Evolutionary conservation across 2,888 invertebrate species (phyloP).

Genomic region (Leistus spinibarbis): DNA sequence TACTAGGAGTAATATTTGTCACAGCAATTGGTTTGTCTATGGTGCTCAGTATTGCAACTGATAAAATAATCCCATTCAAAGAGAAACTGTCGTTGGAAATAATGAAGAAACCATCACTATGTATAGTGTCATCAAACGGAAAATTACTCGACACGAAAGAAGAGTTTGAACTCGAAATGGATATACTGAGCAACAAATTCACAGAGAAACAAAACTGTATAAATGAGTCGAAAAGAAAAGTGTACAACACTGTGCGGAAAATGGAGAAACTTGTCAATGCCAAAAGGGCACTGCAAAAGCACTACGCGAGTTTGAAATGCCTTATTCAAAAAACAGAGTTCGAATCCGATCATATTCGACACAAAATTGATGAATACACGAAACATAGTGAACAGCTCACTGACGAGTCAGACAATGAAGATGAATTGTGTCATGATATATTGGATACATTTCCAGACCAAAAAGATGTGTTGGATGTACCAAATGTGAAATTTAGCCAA

Average conservation of each 20-base stretch:
- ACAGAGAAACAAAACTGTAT: conserved; percentile 50
- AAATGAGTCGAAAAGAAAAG: conserved; percentile 47
- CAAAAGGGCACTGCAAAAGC: conserved; percentile 48
- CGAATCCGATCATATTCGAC: conserved; percentile 48
- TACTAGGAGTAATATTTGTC: conserved; percentile 46
- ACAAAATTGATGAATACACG: conserved; percentile 50
- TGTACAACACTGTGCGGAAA: conserved; percentile 47
- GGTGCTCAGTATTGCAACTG: conserved; percentile 48
- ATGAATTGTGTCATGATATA: conserved; percentile 23
- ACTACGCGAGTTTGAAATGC: conserved; percentile 48
- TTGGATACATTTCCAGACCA: conserved; percentile 9
- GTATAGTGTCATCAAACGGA: conserved; percentile 44
- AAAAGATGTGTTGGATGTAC: background rate
- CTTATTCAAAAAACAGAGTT: conserved; percentile 48
- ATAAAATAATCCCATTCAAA: conserved; percentile 8
- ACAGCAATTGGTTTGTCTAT: conserved; percentile 49
- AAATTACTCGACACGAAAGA: conserved; percentile 49
- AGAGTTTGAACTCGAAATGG: conserved; percentile 51
- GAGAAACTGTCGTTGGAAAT: background rate
- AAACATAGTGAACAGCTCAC: conserved; percentile 44
- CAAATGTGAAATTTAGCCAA: background rate
- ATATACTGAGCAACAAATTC: conserved; percentile 48
- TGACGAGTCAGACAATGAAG: conserved; percentile 42
- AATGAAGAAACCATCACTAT: conserved; percentile 43
- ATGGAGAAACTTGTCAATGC: conserved; percentile 49